These are phyloP conservation scores for Apolygus lucorum DNA, from an alignment of 1,140 invertebrate genomes.

Conservation along the genomic window DNA sequence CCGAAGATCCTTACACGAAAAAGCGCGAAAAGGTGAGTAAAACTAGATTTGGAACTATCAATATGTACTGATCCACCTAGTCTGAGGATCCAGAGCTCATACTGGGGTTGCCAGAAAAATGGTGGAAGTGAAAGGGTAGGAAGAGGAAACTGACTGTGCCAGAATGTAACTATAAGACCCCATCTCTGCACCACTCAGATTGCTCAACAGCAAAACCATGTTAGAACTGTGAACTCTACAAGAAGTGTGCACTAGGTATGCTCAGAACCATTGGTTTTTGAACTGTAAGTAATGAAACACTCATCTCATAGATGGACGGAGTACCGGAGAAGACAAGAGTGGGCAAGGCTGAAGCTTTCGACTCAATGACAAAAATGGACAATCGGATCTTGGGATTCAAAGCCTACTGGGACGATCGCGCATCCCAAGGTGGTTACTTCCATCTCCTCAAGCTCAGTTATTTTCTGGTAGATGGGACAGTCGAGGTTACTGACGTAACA, in stretches of 20 bases:
- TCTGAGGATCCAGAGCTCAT: neutral
- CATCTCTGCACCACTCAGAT: too few species aligned
- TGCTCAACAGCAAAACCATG: too few species aligned
- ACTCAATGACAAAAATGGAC: constrained; percentile 67
- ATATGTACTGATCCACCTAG: neutral
- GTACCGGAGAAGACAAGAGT: constrained; percentile 10
- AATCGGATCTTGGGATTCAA: constrained; percentile 71
- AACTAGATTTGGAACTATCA: neutral
- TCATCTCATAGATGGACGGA: constrained; percentile 14
- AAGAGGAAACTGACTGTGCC: too few species aligned
- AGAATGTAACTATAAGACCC: too few species aligned
- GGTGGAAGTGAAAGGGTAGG: too few species aligned
- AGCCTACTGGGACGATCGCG: constrained; percentile 82
- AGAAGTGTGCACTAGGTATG: too few species aligned
- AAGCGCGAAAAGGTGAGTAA: constrained; percentile 40
- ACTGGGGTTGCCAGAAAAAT: neutral
- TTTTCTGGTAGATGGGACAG: constrained; percentile 78
- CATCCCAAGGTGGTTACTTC: constrained; percentile 59
- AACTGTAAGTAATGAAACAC: too few species aligned
- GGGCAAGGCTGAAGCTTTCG: constrained; percentile 42
- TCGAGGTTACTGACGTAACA: constrained; percentile 71
- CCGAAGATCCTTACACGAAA: constrained; percentile 46
- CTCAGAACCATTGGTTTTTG: too few species aligned
- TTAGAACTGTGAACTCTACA: too few species aligned
- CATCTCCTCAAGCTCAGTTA: constrained; percentile 68